phyloP scores from a whole-genome alignment of 2,113 vertebrate species.

The Lepus timidus region DNA sequence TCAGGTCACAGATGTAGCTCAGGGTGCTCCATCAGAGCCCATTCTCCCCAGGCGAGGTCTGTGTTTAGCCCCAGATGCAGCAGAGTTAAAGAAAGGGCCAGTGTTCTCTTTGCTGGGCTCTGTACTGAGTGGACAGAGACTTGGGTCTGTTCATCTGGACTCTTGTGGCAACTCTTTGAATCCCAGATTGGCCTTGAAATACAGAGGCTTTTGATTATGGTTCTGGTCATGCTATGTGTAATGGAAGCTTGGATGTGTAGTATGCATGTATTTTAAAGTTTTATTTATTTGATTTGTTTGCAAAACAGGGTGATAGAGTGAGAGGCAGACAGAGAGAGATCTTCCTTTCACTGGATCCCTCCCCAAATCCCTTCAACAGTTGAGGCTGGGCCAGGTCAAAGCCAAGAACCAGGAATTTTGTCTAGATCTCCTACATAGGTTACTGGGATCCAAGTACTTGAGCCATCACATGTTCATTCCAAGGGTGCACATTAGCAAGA shows the following conservation, averaged over 20 bases:
- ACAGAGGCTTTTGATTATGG: background rate
- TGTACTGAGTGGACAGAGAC: too few species aligned
- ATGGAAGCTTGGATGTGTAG: background rate
- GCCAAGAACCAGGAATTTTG: too few species aligned
- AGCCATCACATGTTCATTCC: too few species aligned
- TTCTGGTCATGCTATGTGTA: background rate
- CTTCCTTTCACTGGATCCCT: too few species aligned
- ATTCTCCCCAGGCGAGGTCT: background rate
- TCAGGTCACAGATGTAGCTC: background rate
- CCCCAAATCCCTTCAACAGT: too few species aligned
- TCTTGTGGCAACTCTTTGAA: background rate
- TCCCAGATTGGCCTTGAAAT: background rate
- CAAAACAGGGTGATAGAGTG: too few species aligned
- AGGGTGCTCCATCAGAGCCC: background rate
- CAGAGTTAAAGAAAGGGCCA: background rate
- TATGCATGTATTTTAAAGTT: background rate
- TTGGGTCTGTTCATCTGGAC: background rate
- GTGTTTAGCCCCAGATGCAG: rapidly evolving
- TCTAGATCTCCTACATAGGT: too few species aligned
- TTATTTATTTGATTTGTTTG: too few species aligned
- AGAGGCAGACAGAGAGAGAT: too few species aligned
- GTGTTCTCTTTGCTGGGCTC: background rate
- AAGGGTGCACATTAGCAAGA: too few species aligned
- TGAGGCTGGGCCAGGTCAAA: too few species aligned
- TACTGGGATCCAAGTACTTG: too few species aligned